A percentile compares a stretch with the other conserved stretches of the same genome.
phyloP scores from a whole-genome alignment of 2,888 invertebrate species.

The Lithodes maja region DNA sequence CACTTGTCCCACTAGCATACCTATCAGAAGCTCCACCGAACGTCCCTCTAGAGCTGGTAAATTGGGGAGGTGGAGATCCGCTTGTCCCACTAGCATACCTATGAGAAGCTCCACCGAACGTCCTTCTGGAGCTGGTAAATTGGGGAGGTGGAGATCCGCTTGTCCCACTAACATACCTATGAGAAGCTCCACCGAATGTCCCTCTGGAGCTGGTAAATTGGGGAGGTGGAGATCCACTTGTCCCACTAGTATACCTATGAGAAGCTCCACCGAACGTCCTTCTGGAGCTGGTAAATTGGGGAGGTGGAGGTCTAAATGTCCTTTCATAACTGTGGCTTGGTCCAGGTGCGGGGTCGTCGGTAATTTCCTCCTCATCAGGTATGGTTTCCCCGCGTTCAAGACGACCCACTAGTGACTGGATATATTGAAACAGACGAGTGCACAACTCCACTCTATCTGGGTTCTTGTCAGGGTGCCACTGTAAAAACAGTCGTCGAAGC shows the following conservation, averaged over 20 bases:
- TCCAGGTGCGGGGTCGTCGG: not conserved
- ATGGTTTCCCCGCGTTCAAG: conserved; percentile 41
- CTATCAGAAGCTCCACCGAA: not conserved
- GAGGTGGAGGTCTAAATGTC: conserved; percentile 13
- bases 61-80: conserved; percentile 1
- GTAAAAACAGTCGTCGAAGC: conserved; percentile 34
- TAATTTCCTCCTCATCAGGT: conserved; percentile 30
- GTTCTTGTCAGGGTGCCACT: conserved; percentile 57
- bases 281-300: not conserved
- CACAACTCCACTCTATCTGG: conserved; percentile 19
- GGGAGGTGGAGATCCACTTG: not conserved
- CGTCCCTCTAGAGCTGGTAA: not conserved
- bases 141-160: conserved; percentile 4
- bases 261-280: not conserved
- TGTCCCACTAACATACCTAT: not conserved
- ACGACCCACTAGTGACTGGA: conserved; percentile 30
- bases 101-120: not conserved
- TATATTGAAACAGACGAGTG: conserved; percentile 41
- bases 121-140: not conserved
- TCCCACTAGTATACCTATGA: not conserved
- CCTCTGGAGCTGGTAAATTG: not conserved
- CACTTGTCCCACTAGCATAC: not conserved
- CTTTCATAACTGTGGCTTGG: not conserved
- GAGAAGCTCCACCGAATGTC: not conserved
- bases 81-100: not conserved